phyloP scores from a whole-genome alignment of 2,113 vertebrate species.

The Holacanthus passer region DNA sequence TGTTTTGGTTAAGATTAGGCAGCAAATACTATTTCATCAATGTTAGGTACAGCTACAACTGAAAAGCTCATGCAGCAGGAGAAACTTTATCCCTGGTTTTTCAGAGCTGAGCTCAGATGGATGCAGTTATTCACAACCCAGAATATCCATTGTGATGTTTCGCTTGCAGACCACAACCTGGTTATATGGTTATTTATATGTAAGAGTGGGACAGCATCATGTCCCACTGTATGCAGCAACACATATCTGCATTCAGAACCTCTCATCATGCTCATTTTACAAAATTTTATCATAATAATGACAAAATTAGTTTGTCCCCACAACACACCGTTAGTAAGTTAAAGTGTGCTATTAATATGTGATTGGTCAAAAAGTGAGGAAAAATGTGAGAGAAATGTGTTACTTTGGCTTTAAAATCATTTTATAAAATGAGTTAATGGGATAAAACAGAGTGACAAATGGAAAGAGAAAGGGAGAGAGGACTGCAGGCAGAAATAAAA shows the following conservation, averaged over 20 bases:
- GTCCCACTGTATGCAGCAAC: not conserved
- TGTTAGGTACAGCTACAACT: not conserved
- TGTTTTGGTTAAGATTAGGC: not conserved
- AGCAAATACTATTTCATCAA: not conserved
- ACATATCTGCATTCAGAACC: not conserved
- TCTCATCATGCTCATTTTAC: conserved; percentile 57
- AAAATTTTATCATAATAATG: not conserved
- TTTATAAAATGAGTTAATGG: not conserved
- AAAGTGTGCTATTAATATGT: not conserved
- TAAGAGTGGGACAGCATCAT: not conserved
- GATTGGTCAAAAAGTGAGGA: conserved; percentile 43
- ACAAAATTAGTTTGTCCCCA: conserved; percentile 7
- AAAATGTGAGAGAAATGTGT: conserved; percentile 38
- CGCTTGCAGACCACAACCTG: not conserved
- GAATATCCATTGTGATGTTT: not conserved
- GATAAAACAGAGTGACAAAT: conserved; percentile 20
- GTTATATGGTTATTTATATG: no score
- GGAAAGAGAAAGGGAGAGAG: conserved; percentile 22
- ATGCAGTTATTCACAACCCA: not conserved
- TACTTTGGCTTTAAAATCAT: conserved; percentile 16
- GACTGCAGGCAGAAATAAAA: conserved; percentile 79
- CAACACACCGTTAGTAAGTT: conserved; percentile 48
- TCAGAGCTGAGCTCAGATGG: not conserved
- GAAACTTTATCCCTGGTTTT: not conserved
- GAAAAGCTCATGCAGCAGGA: not conserved